Percentiles rank a stretch among this genome's conserved stretches.
Evolutionary conservation across 2,797 vertebrate species (phyloP).

Genomic region (Linurgus olivaceus): DNA sequence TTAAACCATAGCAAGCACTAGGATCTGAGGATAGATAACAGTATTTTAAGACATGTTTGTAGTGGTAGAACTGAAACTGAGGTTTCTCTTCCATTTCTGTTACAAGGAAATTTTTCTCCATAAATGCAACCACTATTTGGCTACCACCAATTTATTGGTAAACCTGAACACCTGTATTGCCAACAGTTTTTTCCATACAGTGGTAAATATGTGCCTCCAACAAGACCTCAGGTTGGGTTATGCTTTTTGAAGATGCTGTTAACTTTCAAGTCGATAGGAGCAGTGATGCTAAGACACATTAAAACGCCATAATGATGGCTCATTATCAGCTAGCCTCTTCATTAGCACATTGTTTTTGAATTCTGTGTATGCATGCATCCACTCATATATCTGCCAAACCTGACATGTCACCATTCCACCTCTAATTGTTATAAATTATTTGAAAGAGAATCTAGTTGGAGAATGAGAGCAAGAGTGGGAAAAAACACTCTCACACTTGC

Average conservation of each 20-base stretch:
- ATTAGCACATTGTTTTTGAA: background rate
- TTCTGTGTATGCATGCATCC: background rate
- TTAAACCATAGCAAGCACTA: background rate
- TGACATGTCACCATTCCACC: background rate
- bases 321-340: background rate
- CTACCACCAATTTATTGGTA: background rate
- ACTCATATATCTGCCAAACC: background rate
- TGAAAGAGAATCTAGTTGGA: background rate
- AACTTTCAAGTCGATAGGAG: background rate
- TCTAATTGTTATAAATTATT: background rate
- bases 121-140: background rate
- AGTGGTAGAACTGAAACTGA: background rate
- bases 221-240: background rate
- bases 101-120: background rate
- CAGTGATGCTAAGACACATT: background rate
- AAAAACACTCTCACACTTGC: background rate
- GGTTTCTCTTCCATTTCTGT: background rate
- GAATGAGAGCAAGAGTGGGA: background rate
- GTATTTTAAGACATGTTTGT: background rate
- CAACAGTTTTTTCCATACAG: background rate
- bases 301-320: background rate
- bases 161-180: background rate
- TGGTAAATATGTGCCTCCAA: background rate
- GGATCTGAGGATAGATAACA: background rate
- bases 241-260: background rate